Percentiles rank a stretch among this genome's conserved stretches.
phyloP scores from a whole-genome alignment of 2,888 invertebrate genomes.

The Drosophila pseudotakahashii region DNA sequence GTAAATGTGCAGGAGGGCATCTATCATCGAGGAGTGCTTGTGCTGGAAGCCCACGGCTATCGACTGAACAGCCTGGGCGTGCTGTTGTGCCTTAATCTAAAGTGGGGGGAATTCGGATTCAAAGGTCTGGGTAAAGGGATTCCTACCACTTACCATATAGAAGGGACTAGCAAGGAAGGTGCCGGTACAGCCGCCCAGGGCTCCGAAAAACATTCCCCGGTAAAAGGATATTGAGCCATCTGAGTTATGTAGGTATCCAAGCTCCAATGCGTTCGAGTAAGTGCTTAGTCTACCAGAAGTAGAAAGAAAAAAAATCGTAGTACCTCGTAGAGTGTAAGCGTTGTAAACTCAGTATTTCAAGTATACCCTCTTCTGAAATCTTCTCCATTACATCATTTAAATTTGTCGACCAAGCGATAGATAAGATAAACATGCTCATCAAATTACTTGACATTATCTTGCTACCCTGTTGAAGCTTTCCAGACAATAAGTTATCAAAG shows the following conservation, averaged over 20 bases:
- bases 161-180: constrained; percentile 93
- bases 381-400: not conserved
- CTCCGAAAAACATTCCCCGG: constrained; percentile 89
- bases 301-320: not conserved
- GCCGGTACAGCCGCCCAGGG: constrained; percentile 91
- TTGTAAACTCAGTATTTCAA: not conserved
- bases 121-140: not conserved
- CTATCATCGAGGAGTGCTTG: constrained; percentile 88
- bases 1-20: constrained; percentile 87
- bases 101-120: not conserved
- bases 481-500: not conserved
- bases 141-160: constrained; percentile 87
- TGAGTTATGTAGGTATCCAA: constrained; percentile 86
- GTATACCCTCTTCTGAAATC: not conserved
- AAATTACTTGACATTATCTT: not conserved
- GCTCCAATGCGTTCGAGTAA: constrained; percentile 89
- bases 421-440: not conserved
- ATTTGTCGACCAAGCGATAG: not conserved
- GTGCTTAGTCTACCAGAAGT: constrained; percentile 87
- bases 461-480: not conserved
- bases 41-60: constrained; percentile 97
- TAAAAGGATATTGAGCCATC: constrained; percentile 88
- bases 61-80: constrained; percentile 85
- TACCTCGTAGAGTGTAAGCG: not conserved
- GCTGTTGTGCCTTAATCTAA: constrained; percentile 83